phyloP scores from a whole-genome alignment of 2,888 invertebrate species.

The Caradrina kadenii region DNA sequence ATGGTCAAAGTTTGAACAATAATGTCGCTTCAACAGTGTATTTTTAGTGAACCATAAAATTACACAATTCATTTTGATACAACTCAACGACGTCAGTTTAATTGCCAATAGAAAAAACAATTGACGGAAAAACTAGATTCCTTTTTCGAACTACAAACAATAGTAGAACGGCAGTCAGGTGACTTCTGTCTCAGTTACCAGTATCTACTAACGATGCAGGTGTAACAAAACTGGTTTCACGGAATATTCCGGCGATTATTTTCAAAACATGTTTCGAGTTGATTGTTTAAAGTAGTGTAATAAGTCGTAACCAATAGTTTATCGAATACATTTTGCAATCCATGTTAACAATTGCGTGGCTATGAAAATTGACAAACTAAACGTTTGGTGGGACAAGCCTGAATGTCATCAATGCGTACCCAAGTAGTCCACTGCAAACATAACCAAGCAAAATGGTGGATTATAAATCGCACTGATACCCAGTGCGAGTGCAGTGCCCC shows the following conservation, averaged over 20 bases:
- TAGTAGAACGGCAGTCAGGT: not conserved
- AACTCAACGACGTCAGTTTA: not conserved
- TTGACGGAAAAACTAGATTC: not conserved
- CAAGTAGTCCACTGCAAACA: too few species aligned
- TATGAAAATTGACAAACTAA: too few species aligned
- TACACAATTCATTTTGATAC: too few species aligned
- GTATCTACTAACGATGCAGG: slow-evolving; percentile 10
- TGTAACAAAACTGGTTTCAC: slow-evolving; percentile 23
- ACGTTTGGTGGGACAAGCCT: too few species aligned
- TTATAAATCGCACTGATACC: too few species aligned
- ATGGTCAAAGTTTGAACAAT: too few species aligned
- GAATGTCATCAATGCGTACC: too few species aligned
- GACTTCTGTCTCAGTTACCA: not conserved
- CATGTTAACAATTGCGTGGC: too few species aligned
- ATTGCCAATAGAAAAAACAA: not conserved
- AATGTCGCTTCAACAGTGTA: too few species aligned
- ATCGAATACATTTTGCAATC: not conserved
- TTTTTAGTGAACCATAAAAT: too few species aligned
- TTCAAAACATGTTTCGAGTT: slow-evolving; percentile 35
- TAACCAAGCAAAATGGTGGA: too few species aligned
- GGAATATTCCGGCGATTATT: slow-evolving; percentile 42
- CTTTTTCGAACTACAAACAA: not conserved
- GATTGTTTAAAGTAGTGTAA: slow-evolving; percentile 31
- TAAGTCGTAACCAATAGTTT: slow-evolving; percentile 15
- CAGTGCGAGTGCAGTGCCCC: too few species aligned